Base-by-base conservation (phyloP, 2,797 vertebrate genomes). In the Morelia viridis region DNA sequence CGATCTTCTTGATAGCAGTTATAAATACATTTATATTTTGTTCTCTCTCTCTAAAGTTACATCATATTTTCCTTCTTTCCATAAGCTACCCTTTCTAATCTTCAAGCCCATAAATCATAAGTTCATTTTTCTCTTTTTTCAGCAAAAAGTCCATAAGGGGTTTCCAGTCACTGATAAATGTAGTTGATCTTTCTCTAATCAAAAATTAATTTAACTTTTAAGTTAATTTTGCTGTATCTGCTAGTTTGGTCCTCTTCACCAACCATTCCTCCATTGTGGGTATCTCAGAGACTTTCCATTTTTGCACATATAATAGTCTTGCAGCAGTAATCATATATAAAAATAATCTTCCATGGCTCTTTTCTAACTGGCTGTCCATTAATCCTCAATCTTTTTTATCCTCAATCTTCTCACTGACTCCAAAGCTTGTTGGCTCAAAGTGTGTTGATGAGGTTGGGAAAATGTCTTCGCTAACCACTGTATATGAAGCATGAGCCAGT, bases 401-500 rank as follows among this genome's bases (percentile, higher is more conserved):
- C 35, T 76, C 9, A 8, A 3, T 41, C 17, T 76, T 76, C 68
- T 76, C 31, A 41, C 68, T 3, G 17, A 76, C 68, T 76, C 35
- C 35, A 76, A 22, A 41, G 19, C 22, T 76, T 76, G 3, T 76
- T 41, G 31, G 35, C 19, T 76, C 17, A 19, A 76, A 71, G 68
- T 41, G 35, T 41, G 17, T 76, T 41, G 31, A 7, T 76, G 35
- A 76, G 0, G 68, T 35, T 22, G 1, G 22, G 17, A 4, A 76
- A 76, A 41, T 22, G 35, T 41, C 15, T 80, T 60, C 61, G 26
- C 57, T n/a, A 17, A 80, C 6, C 68, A 35, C 50, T 7, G 0
- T 53, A 93, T 95, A 85, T 91, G 50, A 95, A 94, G 31, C 22
- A 76, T 6, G 90, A 92, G 89, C 80, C 91, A 90, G 92, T 92